phyloP scores from a whole-genome alignment of 2,888 invertebrate species.

The Diplazon laetatorius region DNA sequence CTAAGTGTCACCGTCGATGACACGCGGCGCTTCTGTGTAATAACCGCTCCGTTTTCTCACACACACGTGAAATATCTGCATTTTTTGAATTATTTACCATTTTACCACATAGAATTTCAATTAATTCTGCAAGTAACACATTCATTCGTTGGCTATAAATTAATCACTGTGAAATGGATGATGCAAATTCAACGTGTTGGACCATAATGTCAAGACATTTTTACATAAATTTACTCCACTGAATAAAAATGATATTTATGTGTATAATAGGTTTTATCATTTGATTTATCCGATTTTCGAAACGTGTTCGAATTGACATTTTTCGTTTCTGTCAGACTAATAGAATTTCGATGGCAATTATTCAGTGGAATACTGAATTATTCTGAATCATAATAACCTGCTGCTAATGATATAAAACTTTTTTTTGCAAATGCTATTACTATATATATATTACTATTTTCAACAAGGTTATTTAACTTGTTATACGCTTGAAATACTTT shows the following conservation, averaged over 20 bases:
- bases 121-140: not conserved
- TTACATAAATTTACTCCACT: too few species aligned
- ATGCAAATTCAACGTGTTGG: too few species aligned
- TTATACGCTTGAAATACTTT: too few species aligned
- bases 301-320: too few species aligned
- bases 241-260: too few species aligned
- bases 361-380: not conserved
- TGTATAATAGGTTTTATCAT: too few species aligned
- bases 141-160: not conserved
- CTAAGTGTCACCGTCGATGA: constrained; percentile 35
- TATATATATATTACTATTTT: not conserved
- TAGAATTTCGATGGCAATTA: constrained; percentile 1
- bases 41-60: not conserved
- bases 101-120: not conserved
- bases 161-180: too few species aligned
- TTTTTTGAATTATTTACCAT: constrained; percentile 16
- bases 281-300: too few species aligned
- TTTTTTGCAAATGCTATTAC: not conserved
- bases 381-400: constrained; percentile 30
- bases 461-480: too few species aligned
- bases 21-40: constrained; percentile 29
- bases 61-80: not conserved
- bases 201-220: too few species aligned
- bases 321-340: too few species aligned
- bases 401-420: not conserved